Evolutionary conservation across 2,797 vertebrate species (phyloP), one percentile per base, ranked within the genome.

Genomic region (Aphelocoma californica): DNA sequence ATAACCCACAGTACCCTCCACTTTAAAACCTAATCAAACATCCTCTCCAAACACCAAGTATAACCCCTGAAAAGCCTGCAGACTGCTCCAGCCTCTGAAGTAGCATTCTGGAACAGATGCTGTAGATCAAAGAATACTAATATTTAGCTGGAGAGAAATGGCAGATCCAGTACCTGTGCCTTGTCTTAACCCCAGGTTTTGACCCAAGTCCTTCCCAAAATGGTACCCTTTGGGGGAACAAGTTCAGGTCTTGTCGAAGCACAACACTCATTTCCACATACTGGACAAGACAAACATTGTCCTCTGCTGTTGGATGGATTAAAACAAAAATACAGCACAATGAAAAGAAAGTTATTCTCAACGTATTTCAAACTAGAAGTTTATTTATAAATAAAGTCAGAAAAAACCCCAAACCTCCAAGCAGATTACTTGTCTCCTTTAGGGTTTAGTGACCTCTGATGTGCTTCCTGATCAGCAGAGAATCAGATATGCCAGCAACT

Each of bases 371-470:
- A 77, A 70, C 32, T 17, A 51, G 51, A 89, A 74, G 54, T 85
- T 45, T 45, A 45, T 45, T 45, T 69, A 88, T 81, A 90, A 89
- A 94, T 88, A 91, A 92, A 95, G 78, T 65, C 34, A 74, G 69
- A 81, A 80, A 86, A 78, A 20, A 7, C 9, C 12, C 10, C 40
- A 71, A 86, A 50, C 1, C 0, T 6, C 28, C 83, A 95, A 94
- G 72, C 40, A 75, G 82, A 93, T 90, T 92, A 93, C 50, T 90
- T 80, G 82, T 84, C 85, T 88, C 82, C 85, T 93, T 64, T 23
- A 93, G 58, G 47, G n/a, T 93, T 95, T 91, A 92, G 75, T 56
- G 40, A 81, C 56, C 72, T 92, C 58, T 86, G 48, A 95, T 3
- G 2, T 11, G 54, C 44, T 65, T 92, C 72, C 67, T 87, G 69